A percentile compares a stretch with the other conserved stretches of the same genome.
These are phyloP conservation scores for Pristionchus japonicus DNA, from an alignment of 2,888 invertebrate species.

Conservation along the genomic window DNA sequence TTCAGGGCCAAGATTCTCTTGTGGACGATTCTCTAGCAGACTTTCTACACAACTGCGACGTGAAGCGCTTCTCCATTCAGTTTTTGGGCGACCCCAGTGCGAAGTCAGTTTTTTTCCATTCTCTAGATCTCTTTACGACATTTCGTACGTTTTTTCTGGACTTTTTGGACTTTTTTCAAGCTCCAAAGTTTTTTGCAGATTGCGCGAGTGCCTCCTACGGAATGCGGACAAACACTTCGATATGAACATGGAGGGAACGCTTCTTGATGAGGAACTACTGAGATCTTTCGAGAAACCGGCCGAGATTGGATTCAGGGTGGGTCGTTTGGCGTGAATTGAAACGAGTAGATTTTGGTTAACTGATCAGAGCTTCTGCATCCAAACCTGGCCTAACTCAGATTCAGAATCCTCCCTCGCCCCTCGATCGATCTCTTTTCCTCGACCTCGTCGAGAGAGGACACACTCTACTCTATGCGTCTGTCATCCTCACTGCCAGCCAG, in stretches of 20 bases:
- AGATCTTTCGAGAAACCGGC: background rate
- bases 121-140: too few relatives aligned
- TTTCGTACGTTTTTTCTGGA: background rate
- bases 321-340: too few relatives aligned
- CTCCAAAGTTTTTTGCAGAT: background rate
- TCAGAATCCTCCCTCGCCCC: background rate
- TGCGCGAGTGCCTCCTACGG: background rate
- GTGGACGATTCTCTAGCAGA: background rate
- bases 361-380: too few relatives aligned
- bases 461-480: background rate
- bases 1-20: too few relatives aligned
- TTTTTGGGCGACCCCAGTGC: background rate
- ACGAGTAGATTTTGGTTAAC: too few relatives aligned
- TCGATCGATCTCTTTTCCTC: background rate
- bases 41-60: background rate
- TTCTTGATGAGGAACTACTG: background rate
- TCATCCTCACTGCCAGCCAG: background rate
- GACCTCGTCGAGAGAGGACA: background rate
- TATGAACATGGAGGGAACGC: background rate
- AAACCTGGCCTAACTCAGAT: background rate
- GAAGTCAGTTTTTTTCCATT: background rate
- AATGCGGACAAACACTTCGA: background rate
- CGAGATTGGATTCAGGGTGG: background rate
- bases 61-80: background rate
- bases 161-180: background rate